Evolutionary conservation across 1,140 invertebrate species (phyloP).

Genomic region (Kradibia gibbosae): DNA sequence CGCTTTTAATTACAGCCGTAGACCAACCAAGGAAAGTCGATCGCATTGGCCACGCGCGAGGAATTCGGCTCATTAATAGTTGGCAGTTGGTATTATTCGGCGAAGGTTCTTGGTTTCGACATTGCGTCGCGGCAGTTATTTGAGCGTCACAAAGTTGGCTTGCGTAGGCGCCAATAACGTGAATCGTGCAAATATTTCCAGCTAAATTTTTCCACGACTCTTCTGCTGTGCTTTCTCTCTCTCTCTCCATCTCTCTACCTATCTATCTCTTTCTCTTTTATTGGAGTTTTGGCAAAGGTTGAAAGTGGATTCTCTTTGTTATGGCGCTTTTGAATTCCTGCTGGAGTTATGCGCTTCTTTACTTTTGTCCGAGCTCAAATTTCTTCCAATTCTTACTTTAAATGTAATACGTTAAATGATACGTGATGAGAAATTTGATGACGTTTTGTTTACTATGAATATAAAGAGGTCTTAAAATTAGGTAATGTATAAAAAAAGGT

Average conservation of each 20-base stretch:
- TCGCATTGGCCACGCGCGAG: slow-evolving; percentile 33
- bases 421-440: slow-evolving; percentile 4
- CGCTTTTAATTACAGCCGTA: slow-evolving; percentile 39
- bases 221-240: neutral
- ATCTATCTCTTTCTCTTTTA: slow-evolving; percentile 3
- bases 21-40: slow-evolving; percentile 36
- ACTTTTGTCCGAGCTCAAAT: neutral
- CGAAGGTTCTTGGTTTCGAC: neutral
- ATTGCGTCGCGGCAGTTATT: neutral
- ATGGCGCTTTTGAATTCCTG: neutral
- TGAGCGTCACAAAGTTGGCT: neutral
- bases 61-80: slow-evolving; percentile 49
- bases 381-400: neutral
- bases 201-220: neutral
- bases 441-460: neutral
- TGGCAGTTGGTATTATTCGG: slow-evolving; percentile 6
- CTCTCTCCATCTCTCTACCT: neutral
- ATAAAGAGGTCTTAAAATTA: neutral
- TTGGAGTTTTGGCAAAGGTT: slow-evolving; percentile 22
- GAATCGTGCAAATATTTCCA: slow-evolving; percentile 13
- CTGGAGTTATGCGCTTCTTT: neutral
- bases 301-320: slow-evolving; percentile 21
- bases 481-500: neutral
- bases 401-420: neutral
- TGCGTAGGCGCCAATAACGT: neutral